Conservation (phyloP, 2,888 invertebrate species). For the Agrotis puta region DNA sequence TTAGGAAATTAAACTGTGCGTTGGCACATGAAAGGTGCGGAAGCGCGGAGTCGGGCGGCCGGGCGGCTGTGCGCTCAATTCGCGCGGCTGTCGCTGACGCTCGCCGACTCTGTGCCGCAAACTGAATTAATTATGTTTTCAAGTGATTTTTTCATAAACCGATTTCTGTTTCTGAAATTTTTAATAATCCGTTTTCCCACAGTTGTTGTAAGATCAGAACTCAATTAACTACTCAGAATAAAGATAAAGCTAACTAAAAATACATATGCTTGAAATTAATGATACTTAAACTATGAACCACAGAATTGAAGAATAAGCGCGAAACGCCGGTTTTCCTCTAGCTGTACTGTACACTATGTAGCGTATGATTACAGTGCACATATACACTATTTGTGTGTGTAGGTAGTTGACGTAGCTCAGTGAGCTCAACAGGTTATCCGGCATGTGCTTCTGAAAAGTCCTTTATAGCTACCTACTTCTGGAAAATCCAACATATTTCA, state of each 20-base stretch:
- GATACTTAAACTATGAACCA: background rate
- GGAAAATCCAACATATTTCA: conserved; percentile 5
- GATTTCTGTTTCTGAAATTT: conserved; percentile 11
- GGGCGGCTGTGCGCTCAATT: conserved; percentile 62
- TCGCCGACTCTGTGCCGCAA: conserved; percentile 48
- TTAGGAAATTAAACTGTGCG: conserved; percentile 88
- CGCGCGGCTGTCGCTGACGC: conserved; percentile 68
- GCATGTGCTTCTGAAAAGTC: conserved; percentile 32
- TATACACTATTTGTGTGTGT: conserved; percentile 1
- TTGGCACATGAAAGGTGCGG: conserved; percentile 84
- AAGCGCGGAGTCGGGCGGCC: conserved; percentile 72
- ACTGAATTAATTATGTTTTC: conserved; percentile 66
- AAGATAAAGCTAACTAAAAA: background rate
- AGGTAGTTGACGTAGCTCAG: conserved; percentile 34
- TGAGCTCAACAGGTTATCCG: conserved; percentile 58
- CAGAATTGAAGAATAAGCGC: conserved; percentile 1
- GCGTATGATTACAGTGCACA: conserved; percentile 2
- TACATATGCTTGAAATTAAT: background rate
- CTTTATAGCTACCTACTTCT: background rate
- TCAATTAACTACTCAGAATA: background rate
- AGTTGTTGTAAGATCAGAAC: background rate
- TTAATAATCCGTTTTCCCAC: conserved; percentile 1
- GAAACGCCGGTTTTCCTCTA: conserved; percentile 2
- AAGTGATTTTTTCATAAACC: conserved; percentile 41
- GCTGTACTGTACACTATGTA: conserved; percentile 1